Base-by-base conservation (phyloP, 2,797 vertebrate genomes). In the Leucoraja ocellata region DNA sequence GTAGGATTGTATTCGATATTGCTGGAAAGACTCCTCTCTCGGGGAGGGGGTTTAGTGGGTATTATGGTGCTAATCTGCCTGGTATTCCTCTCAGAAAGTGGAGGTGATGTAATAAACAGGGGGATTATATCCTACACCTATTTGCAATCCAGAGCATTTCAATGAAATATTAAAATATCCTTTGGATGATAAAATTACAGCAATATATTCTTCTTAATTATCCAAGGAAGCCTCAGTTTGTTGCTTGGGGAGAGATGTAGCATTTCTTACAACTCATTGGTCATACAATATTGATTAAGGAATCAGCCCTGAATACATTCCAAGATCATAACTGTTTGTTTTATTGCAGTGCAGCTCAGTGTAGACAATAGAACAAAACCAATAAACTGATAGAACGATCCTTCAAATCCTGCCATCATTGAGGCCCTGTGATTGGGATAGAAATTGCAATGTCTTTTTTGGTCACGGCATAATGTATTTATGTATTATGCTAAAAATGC, bases 271-370 rank as follows among this genome's bases (percentile, higher is more conserved):
- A 18, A 13, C 5, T 32, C 61, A n/a, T 83, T 86, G 83, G 58
- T 86, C 54, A 86, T 88, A 28, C 61, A 65, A 65, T 32, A 88
- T 88, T 88, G n/a, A 65, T 65, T 36, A 32, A 88, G n/a, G 61
- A 21, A 88, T 65, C 61, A 65, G 28, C n/a, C 14, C 61, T 65
- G 84, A 65, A 14, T 88, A 14, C 36, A 39, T 65, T 86, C 39
- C 61, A 63, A 63, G 83, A 25, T 13, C 28, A 63, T 88, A n/a
- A 88, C n/a, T 6, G 6, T 36, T 88, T 65, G 61, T 65, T 88
- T 88, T 65, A 65, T 18, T 14, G 63, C 61, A 88, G 28, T 65
- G 61, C n/a, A 88, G 28, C 28, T 65, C 63, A 88, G 18, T 14
- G 11, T 32, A 65, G 83, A 63, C 58, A 63, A 58, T 1, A n/a